These are phyloP conservation scores for Cephonodes hylas DNA, from an alignment of 2,888 invertebrate species.

Conservation along the genomic window DNA sequence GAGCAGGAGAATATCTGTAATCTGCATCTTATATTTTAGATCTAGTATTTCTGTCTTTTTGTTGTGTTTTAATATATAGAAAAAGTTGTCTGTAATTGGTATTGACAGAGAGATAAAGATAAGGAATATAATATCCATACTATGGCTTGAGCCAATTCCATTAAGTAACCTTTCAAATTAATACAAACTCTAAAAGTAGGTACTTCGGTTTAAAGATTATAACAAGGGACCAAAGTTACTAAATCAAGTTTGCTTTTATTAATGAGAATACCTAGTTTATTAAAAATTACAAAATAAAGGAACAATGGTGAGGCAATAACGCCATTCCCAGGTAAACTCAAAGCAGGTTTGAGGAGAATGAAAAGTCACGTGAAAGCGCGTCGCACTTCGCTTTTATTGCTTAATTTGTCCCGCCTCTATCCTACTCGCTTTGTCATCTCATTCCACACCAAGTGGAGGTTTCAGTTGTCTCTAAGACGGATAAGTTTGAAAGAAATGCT, in stretches of 20 bases:
- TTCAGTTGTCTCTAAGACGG: conserved; percentile 46
- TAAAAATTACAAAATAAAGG: background rate
- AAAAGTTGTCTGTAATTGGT: too few relatives aligned
- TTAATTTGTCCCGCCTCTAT: conserved; percentile 61
- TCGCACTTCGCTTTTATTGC: conserved; percentile 54
- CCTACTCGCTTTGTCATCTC: conserved; percentile 48
- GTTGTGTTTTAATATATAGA: background rate
- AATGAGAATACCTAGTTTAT: background rate
- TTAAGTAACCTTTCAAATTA: too few relatives aligned
- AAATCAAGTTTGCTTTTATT: background rate
- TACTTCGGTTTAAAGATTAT: too few relatives aligned
- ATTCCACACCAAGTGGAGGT: conserved; percentile 42
- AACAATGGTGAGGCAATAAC: background rate
- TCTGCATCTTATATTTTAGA: background rate
- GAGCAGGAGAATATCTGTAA: background rate
- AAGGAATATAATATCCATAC: too few relatives aligned
- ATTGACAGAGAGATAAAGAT: too few relatives aligned
- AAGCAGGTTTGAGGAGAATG: conserved; percentile 26
- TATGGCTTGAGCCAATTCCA: too few relatives aligned
- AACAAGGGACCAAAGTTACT: too few relatives aligned
- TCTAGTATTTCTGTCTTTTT: background rate
- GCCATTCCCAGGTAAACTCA: background rate
- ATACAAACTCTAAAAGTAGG: too few relatives aligned
- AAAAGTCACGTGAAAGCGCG: conserved; percentile 52
- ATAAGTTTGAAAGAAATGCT: conserved; percentile 56